These are phyloP conservation scores for Metellina segmentata DNA, from an alignment of 2,888 invertebrate genomes.

Conservation along the genomic window DNA sequence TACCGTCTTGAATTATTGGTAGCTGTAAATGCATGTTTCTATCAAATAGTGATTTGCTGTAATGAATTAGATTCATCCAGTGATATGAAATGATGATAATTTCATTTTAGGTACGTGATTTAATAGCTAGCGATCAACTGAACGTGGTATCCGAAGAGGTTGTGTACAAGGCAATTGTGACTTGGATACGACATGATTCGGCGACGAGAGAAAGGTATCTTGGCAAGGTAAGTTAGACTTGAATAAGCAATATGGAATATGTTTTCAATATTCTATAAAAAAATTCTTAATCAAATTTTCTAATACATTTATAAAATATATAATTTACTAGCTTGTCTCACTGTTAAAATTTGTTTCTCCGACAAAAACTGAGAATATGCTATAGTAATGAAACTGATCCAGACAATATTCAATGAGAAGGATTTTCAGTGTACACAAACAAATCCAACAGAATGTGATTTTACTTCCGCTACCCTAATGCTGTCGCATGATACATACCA, in stretches of 20 bases:
- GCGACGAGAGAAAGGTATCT: constrained; percentile 84
- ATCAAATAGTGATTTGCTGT: not conserved
- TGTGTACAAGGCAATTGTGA: constrained; percentile 86
- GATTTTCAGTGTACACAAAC: too few species aligned
- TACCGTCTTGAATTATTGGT: not conserved
- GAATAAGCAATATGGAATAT: too few species aligned
- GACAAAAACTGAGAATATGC: too few species aligned
- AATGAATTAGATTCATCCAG: not conserved
- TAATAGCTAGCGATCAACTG: constrained; percentile 86
- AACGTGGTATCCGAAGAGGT: constrained; percentile 87
- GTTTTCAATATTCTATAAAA: too few species aligned
- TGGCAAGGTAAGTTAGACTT: constrained; percentile 82
- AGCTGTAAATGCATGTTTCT: not conserved
- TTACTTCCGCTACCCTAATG: too few species aligned
- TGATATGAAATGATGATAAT: not conserved
- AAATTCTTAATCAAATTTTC: not conserved
- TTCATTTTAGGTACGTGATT: constrained; percentile 84
- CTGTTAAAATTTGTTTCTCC: too few species aligned
- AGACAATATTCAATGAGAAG: too few species aligned
- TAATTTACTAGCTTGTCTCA: too few species aligned
- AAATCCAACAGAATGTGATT: too few species aligned
- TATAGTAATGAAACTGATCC: too few species aligned
- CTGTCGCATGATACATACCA: too few species aligned
- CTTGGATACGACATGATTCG: constrained; percentile 86
- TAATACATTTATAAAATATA: not conserved